phyloP scores from a whole-genome alignment of 1,140 invertebrate genomes.

The Anadara kagoshimensis region DNA sequence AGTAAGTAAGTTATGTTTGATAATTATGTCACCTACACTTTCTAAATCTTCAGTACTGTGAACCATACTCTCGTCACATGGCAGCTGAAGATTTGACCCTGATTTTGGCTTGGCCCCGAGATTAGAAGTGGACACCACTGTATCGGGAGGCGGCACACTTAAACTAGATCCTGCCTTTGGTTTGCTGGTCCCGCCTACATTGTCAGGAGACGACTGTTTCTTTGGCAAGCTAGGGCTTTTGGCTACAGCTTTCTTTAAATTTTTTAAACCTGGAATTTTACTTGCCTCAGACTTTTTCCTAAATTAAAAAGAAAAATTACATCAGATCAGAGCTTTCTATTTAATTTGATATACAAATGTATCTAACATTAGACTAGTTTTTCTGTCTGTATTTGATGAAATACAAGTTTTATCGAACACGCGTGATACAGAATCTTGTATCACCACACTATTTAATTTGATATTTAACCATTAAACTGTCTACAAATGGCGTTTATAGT shows the following conservation, averaged over 20 bases:
- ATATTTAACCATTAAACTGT: no score
- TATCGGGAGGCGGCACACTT: slow-evolving; percentile 19
- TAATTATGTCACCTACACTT: slow-evolving; percentile 55
- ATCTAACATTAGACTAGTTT: no score
- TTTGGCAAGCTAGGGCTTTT: slow-evolving; percentile 61
- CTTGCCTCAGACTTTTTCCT: slow-evolving; percentile 64
- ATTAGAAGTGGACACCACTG: slow-evolving; percentile 2
- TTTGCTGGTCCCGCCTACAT: slow-evolving; percentile 17
- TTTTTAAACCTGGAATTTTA: slow-evolving; percentile 49
- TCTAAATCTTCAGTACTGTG: slow-evolving; percentile 65
- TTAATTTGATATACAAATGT: no score
- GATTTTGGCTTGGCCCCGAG: slow-evolving; percentile 38
- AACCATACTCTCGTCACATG: slow-evolving; percentile 45
- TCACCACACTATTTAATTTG: no score
- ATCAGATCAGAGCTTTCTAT: no score
- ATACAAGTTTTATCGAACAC: no score
- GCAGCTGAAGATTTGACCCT: slow-evolving; percentile 52
- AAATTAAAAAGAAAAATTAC: slow-evolving; percentile 7
- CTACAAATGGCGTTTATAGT: no score
- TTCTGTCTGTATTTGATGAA: no score
- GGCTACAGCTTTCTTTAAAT: slow-evolving; percentile 46
- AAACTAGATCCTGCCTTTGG: slow-evolving; percentile 8
- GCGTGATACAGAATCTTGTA: no score
- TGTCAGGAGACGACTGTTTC: slow-evolving; percentile 47
- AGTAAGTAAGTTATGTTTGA: no score